A percentile compares a stretch with the other conserved stretches of the same genome.
Conservation (phyloP, 2,888 invertebrate species). For the Tenthredo notha region DNA sequence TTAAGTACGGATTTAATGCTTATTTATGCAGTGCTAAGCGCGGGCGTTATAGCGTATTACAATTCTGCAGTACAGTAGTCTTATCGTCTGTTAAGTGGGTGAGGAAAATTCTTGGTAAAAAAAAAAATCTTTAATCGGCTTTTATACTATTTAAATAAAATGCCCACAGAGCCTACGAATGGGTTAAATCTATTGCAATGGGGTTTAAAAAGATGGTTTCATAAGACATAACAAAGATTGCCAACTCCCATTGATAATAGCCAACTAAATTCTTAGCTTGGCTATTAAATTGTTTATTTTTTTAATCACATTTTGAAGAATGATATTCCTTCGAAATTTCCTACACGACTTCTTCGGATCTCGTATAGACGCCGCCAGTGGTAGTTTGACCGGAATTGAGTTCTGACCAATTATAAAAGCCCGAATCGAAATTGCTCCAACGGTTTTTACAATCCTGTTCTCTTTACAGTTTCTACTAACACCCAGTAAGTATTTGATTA, state of each 20-base stretch:
- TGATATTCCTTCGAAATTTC: neutral
- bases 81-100: neutral
- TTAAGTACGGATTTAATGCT: constrained; percentile 78
- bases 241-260: too few species aligned
- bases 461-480: constrained; percentile 61
- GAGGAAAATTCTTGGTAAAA: neutral
- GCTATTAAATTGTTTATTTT: neutral
- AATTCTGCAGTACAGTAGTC: constrained; percentile 23
- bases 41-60: constrained; percentile 76
- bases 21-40: constrained; percentile 78
- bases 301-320: neutral
- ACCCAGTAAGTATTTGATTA: constrained; percentile 75
- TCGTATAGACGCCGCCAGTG: neutral
- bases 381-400: constrained; percentile 7
- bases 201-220: neutral
- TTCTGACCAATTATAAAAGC: constrained; percentile 47
- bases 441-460: constrained; percentile 65
- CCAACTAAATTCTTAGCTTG: neutral
- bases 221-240: too few species aligned
- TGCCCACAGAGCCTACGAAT: neutral
- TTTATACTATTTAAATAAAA: neutral
- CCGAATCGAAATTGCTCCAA: constrained; percentile 55
- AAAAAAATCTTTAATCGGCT: constrained; percentile 14
- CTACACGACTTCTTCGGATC: neutral
- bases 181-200: neutral